Evolutionary conservation across 2,797 vertebrate species (phyloP), one percentile per base, ranked within the genome.

Genomic region (Capromys pilorides): DNA sequence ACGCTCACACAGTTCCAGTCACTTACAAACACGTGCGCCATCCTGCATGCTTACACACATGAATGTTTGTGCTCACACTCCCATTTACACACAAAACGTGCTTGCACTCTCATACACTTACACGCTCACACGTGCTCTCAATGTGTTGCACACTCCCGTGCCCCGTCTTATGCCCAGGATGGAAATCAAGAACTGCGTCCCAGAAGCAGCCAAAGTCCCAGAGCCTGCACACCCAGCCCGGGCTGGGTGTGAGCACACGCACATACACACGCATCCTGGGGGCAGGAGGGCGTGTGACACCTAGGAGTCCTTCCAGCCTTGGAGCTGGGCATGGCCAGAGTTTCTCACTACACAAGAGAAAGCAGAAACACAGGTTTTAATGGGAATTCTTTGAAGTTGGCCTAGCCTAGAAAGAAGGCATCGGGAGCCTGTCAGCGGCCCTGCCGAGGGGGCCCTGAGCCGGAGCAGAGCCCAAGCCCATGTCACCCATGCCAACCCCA

Each of bases 161-260:
- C 6, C 67, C 90, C n/a, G 13, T 31, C 31, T 83, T 79, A 45
- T 41, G 81, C 75, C 19, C 7, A 36, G 71, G 45, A 26, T 3
- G 8, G 45, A 66, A 41, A 79, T 31, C 22, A 51, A 31, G 61
- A 92, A 69, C n/a, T 1, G 6, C 36, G 11, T 13, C 69, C 36
- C 36, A 73, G 69, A 13, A 41, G 36, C 69, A 45, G 22, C 73
- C 80, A 26, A 21, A 26, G 22, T 24, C 11, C 64, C 91, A n/a
- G 28, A 6, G 6, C 5, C 41, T 24, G 1, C 9, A 2, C 5
- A 9, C 39, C 2, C 13, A 64, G 12, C 45, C 39, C 12, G 12
- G 57, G 26, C 22, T 19, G 7, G 0, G 33, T n/a, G 2, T 28
- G 22, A 22, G 45, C 69, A 62, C 10, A 24, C 2, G 0, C 9